Percentiles rank a stretch among this genome's conserved stretches.
Conservation (phyloP, 2,888 invertebrate species). For the Pterobdella sp. region DNA sequence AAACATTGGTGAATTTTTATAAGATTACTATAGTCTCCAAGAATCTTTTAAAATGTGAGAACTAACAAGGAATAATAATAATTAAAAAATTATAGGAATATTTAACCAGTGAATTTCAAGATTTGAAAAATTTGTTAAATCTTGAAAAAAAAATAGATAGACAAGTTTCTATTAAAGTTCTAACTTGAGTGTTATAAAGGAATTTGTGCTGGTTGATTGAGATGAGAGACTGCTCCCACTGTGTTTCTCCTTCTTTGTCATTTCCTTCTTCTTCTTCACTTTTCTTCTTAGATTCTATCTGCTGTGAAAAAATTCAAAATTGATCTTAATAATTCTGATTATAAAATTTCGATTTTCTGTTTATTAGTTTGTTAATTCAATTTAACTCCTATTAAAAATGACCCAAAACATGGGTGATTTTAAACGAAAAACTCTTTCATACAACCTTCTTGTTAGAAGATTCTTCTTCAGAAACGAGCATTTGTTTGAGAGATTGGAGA, state of each 20-base stretch:
- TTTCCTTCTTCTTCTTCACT: neutral
- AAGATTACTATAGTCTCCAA: too few relatives aligned
- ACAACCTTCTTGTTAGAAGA: neutral
- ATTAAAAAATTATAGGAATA: neutral
- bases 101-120: neutral
- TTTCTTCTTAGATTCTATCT: neutral
- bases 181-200: constrained; percentile 4
- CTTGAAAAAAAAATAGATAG: neutral
- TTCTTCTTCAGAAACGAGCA: constrained; percentile 4
- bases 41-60: too few relatives aligned
- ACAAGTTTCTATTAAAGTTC: too few relatives aligned
- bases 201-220: neutral
- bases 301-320: neutral
- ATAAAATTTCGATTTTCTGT: neutral
- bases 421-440: too few relatives aligned
- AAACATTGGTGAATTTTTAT: neutral
- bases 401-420: too few relatives aligned
- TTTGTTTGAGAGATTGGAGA: constrained; percentile 24
- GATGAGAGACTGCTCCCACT: neutral
- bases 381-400: too few relatives aligned
- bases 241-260: neutral
- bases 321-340: neutral
- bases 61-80: neutral
- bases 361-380: neutral
- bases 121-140: neutral